A percentile compares a stretch with the other conserved stretches of the same genome.
These are phyloP conservation scores for Argopecten irradians DNA, from an alignment of 1,140 invertebrate genomes.

Conservation along the genomic window DNA sequence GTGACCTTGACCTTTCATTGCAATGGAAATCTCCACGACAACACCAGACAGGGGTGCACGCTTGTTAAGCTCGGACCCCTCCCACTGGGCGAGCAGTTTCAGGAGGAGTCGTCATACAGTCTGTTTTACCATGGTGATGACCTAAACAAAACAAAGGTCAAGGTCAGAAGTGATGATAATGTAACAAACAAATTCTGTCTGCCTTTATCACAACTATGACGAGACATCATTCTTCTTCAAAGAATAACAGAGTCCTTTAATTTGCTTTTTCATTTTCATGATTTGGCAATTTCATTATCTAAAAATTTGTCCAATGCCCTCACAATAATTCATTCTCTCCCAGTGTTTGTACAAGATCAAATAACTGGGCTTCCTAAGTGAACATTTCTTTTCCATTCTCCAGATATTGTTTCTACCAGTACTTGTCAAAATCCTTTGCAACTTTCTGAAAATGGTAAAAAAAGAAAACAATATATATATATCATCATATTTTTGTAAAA, in stretches of 20 bases:
- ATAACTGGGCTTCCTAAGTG: not conserved
- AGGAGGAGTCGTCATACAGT: constrained; percentile 47
- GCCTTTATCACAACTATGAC: not conserved
- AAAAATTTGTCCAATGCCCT: not conserved
- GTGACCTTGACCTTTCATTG: not conserved
- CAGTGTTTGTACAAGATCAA: not conserved
- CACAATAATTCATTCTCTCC: not conserved
- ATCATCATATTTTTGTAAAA: not conserved
- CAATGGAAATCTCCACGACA: not conserved
- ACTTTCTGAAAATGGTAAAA: constrained; percentile 41
- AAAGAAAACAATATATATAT: constrained; percentile 10
- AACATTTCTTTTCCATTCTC: not conserved
- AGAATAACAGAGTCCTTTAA: not conserved
- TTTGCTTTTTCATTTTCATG: too few species aligned
- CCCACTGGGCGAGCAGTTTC: constrained; percentile 44
- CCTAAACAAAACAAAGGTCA: not conserved
- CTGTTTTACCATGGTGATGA: not conserved
- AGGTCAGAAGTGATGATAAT: not conserved
- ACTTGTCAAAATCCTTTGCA: constrained; percentile 42
- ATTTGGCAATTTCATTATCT: too few species aligned
- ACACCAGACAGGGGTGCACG: constrained; percentile 39
- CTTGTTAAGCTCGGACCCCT: constrained; percentile 41
- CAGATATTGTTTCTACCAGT: constrained; percentile 31
- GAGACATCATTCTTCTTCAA: not conserved
- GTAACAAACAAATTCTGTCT: not conserved